Base-by-base conservation (phyloP, 1,140 invertebrate genomes). In the Drosophila saltans region DNA sequence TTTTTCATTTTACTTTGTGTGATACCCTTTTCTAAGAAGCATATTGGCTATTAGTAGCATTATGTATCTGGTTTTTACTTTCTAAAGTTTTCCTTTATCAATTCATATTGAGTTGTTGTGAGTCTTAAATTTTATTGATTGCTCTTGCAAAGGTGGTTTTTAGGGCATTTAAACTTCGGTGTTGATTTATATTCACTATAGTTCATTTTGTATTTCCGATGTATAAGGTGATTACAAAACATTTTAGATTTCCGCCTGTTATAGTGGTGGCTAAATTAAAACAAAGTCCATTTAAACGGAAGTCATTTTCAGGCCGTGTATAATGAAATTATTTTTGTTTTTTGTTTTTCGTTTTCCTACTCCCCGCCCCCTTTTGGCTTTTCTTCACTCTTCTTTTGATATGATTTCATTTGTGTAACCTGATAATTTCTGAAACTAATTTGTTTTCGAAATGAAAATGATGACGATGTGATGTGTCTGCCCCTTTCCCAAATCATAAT, bases 221-320 rank as follows among this genome's bases (percentile, higher is more conserved):
- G 69, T 74, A 67, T 16, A 52, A 58, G 80, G 56, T 88, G 68
- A 82, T 84, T 84, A 84, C 71, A 72, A 76, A 68, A 59, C 62
- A 72, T 72, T 76, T 76, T 62, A 66, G 77, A 84, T 81, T 84
- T 88, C 84, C 84, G 84, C 40, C 9, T 40, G 26, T 16, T 16
- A 16, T 58, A 1, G 9, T 66, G 56, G 55, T 61, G 66, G 59
- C 60, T 55, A 72, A 75, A 89, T 80, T 89, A 88, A 88, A 88
- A 90, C 85, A 89, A 89, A 89, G 89, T 85, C 78, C 80, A 62
- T 63, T 67, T 80, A 89, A 89, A 89, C 84, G 84, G 84, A 89
- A 89, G 84, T 89, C 69, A 75, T 78, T 89, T 89, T 72, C 81
- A 48, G 72, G 77, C 70, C 80, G 67, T 88, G 61, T 67, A 88